phyloP scores from a whole-genome alignment of 2,797 vertebrate genomes.

The Dermochelys coriacea region DNA sequence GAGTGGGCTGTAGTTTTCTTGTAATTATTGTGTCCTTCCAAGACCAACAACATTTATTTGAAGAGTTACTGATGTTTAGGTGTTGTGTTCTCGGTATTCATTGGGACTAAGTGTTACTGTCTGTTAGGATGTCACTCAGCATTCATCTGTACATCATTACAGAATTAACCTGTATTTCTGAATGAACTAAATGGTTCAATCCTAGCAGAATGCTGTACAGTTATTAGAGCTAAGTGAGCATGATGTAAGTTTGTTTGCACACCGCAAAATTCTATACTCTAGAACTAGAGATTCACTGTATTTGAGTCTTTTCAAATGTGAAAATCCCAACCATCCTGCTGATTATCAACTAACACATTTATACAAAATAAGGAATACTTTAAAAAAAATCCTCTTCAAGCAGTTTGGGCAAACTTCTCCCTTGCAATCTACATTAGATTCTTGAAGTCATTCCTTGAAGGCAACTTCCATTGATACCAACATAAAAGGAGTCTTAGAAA shows the following conservation, averaged over 20 bases:
- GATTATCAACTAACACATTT: background rate
- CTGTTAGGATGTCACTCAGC: background rate
- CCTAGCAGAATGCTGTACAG: background rate
- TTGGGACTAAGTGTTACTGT: background rate
- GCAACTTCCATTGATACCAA: background rate
- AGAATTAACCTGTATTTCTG: background rate
- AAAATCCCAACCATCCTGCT: background rate
- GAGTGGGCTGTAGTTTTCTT: background rate
- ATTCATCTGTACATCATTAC: background rate
- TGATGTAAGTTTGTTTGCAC: background rate
- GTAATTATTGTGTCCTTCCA: background rate
- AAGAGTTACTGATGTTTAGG: background rate
- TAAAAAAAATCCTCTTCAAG: background rate
- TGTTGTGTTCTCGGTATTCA: background rate
- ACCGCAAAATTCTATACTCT: background rate
- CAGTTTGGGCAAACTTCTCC: background rate
- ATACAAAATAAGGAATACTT: background rate
- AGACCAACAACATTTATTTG: background rate
- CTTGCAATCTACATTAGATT: background rate
- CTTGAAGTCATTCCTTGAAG: background rate
- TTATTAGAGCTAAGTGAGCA: background rate
- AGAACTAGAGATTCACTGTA: background rate
- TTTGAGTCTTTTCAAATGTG: background rate
- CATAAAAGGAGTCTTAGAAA: background rate
- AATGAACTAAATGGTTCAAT: background rate